phyloP scores from a whole-genome alignment of 30 jellyfish, hydroid and myxozoan species.

The Turritopsis dohrnii region DNA sequence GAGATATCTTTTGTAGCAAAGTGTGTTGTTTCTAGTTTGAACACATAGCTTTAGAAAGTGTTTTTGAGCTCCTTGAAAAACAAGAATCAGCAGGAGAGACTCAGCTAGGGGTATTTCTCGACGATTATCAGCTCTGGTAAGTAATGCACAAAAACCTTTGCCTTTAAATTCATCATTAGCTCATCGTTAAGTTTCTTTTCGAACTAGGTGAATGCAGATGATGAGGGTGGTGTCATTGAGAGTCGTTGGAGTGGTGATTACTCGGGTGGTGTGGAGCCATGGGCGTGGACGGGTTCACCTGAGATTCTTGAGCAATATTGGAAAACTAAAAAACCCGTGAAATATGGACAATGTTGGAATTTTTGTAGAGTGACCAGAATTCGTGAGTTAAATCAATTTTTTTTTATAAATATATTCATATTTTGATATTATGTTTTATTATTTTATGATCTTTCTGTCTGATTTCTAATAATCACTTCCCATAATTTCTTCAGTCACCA shows the following conservation, averaged over 20 bases:
- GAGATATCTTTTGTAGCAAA: too few relatives aligned
- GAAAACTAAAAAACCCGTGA: slow-evolving; percentile 71
- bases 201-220: slow-evolving; percentile 81
- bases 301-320: slow-evolving; percentile 58
- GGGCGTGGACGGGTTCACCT: slow-evolving; percentile 93
- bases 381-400: slow-evolving; percentile 44
- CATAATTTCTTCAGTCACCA: too few relatives aligned
- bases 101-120: slow-evolving; percentile 84
- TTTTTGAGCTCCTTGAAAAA: slow-evolving; percentile 42
- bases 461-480: too few relatives aligned
- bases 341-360: slow-evolving; percentile 95
- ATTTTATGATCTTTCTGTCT: too few relatives aligned
- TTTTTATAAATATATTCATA: too few relatives aligned
- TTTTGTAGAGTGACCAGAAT: slow-evolving; percentile 83
- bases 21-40: slow-evolving; percentile 45
- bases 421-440: too few relatives aligned
- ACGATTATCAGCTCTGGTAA: slow-evolving; percentile 76
- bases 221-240: slow-evolving; percentile 78
- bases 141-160: background rate
- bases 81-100: slow-evolving; percentile 64
- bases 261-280: slow-evolving; percentile 81
- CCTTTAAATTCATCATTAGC: background rate
- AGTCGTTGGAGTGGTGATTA: slow-evolving; percentile 86
- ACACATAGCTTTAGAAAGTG: slow-evolving; percentile 52
- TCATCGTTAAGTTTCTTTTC: background rate